Conservation (phyloP, 2,888 invertebrate genomes). For the Nomada fucata region DNA sequence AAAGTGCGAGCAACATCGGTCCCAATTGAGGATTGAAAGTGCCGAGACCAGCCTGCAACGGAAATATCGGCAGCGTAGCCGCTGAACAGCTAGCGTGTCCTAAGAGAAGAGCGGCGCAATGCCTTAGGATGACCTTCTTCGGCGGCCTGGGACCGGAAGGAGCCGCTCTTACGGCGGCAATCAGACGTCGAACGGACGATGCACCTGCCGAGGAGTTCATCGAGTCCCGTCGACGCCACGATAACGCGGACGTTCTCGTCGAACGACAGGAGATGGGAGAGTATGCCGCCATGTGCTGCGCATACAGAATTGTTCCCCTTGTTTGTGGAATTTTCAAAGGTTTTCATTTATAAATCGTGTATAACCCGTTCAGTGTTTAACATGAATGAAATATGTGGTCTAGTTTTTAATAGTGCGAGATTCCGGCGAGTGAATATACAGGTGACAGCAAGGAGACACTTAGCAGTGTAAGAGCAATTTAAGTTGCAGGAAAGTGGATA, state of each 20-base stretch:
- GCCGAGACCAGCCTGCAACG: slow-evolving; percentile 85
- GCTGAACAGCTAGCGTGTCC: slow-evolving; percentile 88
- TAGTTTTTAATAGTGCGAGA: too few species aligned
- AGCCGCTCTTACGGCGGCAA: slow-evolving; percentile 85
- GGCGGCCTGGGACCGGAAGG: slow-evolving; percentile 81
- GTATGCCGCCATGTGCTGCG: slow-evolving; percentile 86
- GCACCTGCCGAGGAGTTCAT: slow-evolving; percentile 86
- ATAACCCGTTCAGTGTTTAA: too few species aligned
- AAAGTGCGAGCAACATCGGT: slow-evolving; percentile 80
- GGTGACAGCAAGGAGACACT: too few species aligned
- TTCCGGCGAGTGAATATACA: too few species aligned
- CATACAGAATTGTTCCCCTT: not conserved
- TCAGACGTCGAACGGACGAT: slow-evolving; percentile 89
- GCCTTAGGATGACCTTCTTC: slow-evolving; percentile 79
- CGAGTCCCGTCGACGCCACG: slow-evolving; percentile 85
- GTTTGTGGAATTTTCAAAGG: not conserved
- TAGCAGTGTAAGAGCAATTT: too few species aligned
- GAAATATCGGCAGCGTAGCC: slow-evolving; percentile 87
- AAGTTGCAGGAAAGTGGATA: too few species aligned
- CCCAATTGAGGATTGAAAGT: slow-evolving; percentile 84
- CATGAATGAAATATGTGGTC: too few species aligned
- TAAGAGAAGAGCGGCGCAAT: slow-evolving; percentile 83
- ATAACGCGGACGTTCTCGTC: slow-evolving; percentile 82
- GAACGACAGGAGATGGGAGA: slow-evolving; percentile 87
- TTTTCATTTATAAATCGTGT: too few species aligned